These are phyloP conservation scores for Idaea aversata DNA, from an alignment of 2,888 invertebrate genomes.

Conservation along the genomic window DNA sequence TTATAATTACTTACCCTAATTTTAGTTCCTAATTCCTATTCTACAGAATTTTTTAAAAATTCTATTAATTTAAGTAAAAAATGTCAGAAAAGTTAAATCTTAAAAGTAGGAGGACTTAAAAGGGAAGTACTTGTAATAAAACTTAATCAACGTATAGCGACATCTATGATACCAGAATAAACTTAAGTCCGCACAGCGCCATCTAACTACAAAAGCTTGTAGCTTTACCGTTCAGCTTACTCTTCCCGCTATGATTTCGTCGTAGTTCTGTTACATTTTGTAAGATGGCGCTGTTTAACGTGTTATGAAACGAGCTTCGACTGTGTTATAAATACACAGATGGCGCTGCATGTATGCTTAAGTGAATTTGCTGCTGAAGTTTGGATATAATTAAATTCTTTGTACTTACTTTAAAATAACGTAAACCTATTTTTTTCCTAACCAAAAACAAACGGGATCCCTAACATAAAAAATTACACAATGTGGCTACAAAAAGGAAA, in stretches of 20 bases:
- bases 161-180: constrained; percentile 10
- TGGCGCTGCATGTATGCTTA: constrained; percentile 31
- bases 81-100: too few relatives aligned
- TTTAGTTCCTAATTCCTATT: too few relatives aligned
- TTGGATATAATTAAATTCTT: constrained; percentile 17
- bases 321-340: constrained; percentile 22
- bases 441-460: too few relatives aligned
- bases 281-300: neutral
- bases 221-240: neutral
- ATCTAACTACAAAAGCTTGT: constrained; percentile 17
- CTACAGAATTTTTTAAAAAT: too few relatives aligned
- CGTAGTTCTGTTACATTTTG: neutral
- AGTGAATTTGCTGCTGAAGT: constrained; percentile 28
- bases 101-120: too few relatives aligned
- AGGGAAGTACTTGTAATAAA: too few relatives aligned
- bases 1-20: too few relatives aligned
- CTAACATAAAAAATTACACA: too few relatives aligned
- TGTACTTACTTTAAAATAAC: neutral
- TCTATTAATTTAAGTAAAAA: too few relatives aligned
- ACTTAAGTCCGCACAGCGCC: constrained; percentile 16
- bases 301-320: neutral
- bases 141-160: neutral
- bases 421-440: too few relatives aligned
- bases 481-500: too few relatives aligned
- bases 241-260: neutral